A percentile compares a stretch with the other conserved stretches of the same genome.
Conservation (phyloP, 1,140 invertebrate species). For the Pygmarrhopalites habei region DNA sequence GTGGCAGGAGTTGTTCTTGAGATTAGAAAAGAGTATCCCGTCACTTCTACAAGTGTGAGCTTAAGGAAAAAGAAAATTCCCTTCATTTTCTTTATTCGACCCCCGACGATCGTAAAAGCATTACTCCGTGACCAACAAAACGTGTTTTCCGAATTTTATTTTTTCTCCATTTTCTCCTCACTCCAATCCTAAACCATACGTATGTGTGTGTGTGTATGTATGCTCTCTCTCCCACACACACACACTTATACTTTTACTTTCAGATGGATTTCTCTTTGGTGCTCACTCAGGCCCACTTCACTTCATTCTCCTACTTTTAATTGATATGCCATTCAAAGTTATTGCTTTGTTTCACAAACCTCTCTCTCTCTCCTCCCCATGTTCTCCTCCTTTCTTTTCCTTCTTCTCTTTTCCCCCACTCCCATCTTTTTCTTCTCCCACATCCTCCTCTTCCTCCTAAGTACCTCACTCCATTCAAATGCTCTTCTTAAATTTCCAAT, state of each 20-base stretch:
- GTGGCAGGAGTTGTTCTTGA: no score
- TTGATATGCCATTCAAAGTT: constrained; percentile 30
- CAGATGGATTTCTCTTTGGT: neutral
- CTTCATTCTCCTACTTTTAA: constrained; percentile 25
- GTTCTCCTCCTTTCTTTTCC: neutral
- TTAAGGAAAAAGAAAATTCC: constrained; percentile 25
- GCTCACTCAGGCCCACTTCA: constrained; percentile 6
- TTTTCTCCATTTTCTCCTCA: constrained; percentile 31
- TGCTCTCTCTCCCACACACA: no score
- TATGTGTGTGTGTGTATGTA: no score
- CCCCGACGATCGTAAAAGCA: constrained; percentile 41
- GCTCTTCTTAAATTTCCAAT: no score
- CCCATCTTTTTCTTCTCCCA: neutral
- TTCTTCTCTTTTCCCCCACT: constrained; percentile 8
- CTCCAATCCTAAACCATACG: constrained; percentile 21
- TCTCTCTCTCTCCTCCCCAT: neutral
- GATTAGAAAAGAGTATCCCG: neutral
- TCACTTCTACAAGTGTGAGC: constrained; percentile 6
- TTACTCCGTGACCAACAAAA: constrained; percentile 41
- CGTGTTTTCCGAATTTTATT: constrained; percentile 40
- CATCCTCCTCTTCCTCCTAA: neutral
- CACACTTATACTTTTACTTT: constrained; percentile 16
- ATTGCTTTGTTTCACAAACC: constrained; percentile 25
- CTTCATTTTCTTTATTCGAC: constrained; percentile 42
- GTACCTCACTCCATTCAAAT: neutral